Conservation (phyloP, 2,888 invertebrate genomes). For the Mylabris sibirica region DNA sequence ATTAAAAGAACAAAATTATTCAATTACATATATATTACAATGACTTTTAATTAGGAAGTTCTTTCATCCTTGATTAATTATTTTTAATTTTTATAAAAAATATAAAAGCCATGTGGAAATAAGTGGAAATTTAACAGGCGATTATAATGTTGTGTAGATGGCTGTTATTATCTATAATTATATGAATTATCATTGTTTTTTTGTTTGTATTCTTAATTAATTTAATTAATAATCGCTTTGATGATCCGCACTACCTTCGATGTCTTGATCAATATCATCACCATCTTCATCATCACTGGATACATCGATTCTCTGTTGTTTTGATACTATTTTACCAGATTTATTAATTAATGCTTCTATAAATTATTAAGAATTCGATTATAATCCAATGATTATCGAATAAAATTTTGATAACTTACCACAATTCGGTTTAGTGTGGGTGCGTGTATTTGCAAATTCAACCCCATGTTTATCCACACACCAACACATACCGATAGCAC, state of each 20-base stretch:
- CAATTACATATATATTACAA: slow-evolving; percentile 37
- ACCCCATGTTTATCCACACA: slow-evolving; percentile 93
- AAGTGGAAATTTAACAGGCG: slow-evolving; percentile 43
- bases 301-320: slow-evolving; percentile 60
- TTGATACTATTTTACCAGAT: slow-evolving; percentile 36
- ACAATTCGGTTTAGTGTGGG: slow-evolving; percentile 80
- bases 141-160: slow-evolving; percentile 32
- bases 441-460: slow-evolving; percentile 84
- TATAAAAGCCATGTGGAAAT: slow-evolving; percentile 42
- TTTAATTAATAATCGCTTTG: slow-evolving; percentile 73
- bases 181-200: not conserved
- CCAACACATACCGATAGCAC: slow-evolving; percentile 89
- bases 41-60: slow-evolving; percentile 36
- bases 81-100: slow-evolving; percentile 40
- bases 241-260: slow-evolving; percentile 81
- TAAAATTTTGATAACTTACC: slow-evolving; percentile 68
- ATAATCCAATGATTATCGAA: not conserved
- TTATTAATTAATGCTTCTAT: slow-evolving; percentile 43
- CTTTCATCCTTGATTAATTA: slow-evolving; percentile 9
- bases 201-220: slow-evolving; percentile 18
- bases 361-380: not conserved
- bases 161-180: slow-evolving; percentile 17
- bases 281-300: slow-evolving; percentile 78
- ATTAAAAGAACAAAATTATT: slow-evolving; percentile 14
- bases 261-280: slow-evolving; percentile 71